These are phyloP conservation scores for Balaenoptera acutorostrata DNA, from an alignment of 2,113 vertebrate species.

Conservation along the genomic window DNA sequence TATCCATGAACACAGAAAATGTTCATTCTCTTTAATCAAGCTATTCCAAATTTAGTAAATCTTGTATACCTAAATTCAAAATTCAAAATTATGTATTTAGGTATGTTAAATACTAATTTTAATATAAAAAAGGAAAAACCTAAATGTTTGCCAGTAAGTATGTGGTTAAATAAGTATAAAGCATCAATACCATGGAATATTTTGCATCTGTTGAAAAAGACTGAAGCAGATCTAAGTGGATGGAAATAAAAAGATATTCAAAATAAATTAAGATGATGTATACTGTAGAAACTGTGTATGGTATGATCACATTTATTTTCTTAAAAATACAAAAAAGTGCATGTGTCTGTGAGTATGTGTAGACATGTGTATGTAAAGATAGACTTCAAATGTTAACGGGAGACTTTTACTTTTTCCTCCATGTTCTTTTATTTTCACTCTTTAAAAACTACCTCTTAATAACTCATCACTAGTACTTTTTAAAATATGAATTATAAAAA, in stretches of 20 bases:
- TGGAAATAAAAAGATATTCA: not conserved
- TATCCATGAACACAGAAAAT: not conserved
- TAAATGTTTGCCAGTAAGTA: not conserved
- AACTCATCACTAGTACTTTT: not conserved
- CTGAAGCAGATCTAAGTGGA: not conserved
- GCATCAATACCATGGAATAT: not conserved
- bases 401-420: not conserved
- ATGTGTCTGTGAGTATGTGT: not conserved
- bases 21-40: not conserved
- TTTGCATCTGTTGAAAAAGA: not conserved
- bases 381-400: not conserved
- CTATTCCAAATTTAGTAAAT: not conserved
- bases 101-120: not conserved
- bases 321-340: not conserved
- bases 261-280: not conserved
- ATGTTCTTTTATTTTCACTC: not conserved
- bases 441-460: not conserved
- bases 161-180: not conserved
- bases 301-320: not conserved
- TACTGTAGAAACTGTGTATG: not conserved
- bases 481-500: not conserved
- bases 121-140: not conserved
- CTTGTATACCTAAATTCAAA: not conserved
- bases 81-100: not conserved
- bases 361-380: not conserved